phyloP scores from a whole-genome alignment of 1,140 invertebrate genomes.

The Drosophila ambigua region DNA sequence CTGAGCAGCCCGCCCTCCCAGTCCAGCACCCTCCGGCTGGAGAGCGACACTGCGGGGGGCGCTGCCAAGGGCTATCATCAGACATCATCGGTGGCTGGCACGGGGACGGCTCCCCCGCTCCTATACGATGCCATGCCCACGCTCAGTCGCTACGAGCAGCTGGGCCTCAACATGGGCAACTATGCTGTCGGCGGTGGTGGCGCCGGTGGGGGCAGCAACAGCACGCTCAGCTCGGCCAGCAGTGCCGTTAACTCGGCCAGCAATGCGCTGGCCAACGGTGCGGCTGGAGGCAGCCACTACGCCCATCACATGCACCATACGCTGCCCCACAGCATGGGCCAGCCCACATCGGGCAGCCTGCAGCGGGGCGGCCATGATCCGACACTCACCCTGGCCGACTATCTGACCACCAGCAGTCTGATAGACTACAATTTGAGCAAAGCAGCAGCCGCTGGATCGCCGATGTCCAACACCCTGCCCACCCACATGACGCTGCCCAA shows the following conservation, averaged over 20 bases:
- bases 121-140: slow-evolving; percentile 78
- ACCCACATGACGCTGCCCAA: slow-evolving; percentile 79
- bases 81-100: slow-evolving; percentile 6
- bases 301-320: slow-evolving; percentile 69
- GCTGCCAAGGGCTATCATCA: slow-evolving; percentile 66
- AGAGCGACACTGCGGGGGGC: slow-evolving; percentile 53
- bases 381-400: slow-evolving; percentile 71
- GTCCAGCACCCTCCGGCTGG: slow-evolving; percentile 77
- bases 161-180: slow-evolving; percentile 67
- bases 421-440: slow-evolving; percentile 82
- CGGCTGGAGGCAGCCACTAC: slow-evolving; percentile 36
- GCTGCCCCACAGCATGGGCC: slow-evolving; percentile 51
- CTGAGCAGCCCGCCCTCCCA: slow-evolving; percentile 81
- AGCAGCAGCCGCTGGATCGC: slow-evolving; percentile 43
- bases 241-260: slow-evolving; percentile 51
- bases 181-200: slow-evolving; percentile 38
- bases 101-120: slow-evolving; percentile 42
- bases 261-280: slow-evolving; percentile 37
- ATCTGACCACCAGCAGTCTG: slow-evolving; percentile 79
- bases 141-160: slow-evolving; percentile 77
- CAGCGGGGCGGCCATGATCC: slow-evolving; percentile 63
- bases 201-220: slow-evolving; percentile 57
- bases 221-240: slow-evolving; percentile 66
- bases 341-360: slow-evolving; percentile 40
- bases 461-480: slow-evolving; percentile 5